A percentile compares a stretch with the other conserved stretches of the same genome.
Conservation (phyloP, 2,113 vertebrate species). For the Nipponia nippon region DNA sequence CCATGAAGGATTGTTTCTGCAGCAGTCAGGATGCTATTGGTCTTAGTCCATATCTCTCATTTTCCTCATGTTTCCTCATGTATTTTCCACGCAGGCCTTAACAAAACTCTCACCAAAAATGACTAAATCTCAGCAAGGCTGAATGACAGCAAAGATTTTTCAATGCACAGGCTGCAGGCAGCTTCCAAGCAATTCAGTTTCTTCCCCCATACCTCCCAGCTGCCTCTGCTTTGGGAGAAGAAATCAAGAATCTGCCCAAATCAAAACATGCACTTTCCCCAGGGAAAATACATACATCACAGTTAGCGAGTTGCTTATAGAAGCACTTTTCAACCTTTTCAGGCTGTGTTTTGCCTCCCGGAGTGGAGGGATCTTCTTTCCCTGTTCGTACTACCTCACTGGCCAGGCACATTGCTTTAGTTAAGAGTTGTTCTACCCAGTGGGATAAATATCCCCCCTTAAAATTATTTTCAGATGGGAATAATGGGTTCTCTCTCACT, state of each 20-base stretch:
- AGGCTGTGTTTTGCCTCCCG: neutral
- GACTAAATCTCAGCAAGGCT: neutral
- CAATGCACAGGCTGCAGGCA: neutral
- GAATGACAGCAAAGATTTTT: neutral
- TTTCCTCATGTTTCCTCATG: neutral
- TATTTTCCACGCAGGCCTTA: neutral
- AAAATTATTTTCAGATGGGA: conserved; percentile 44
- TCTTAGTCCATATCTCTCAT: neutral
- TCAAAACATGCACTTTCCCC: neutral
- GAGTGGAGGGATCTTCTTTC: conserved; percentile 1
- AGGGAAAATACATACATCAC: neutral
- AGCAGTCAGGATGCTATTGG: neutral
- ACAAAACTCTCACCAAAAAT: neutral
- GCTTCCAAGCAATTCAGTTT: neutral
- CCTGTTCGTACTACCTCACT: neutral
- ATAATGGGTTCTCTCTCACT: neutral
- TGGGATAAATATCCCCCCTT: neutral
- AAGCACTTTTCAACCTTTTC: conserved; percentile 1
- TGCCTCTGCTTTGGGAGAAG: neutral
- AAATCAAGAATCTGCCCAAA: neutral
- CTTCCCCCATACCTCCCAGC: neutral
- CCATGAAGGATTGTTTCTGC: neutral
- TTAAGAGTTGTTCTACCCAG: neutral
- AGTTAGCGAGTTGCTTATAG: neutral
- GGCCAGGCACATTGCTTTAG: conserved; percentile 11